phyloP scores from a whole-genome alignment of 1,140 invertebrate species.

The Papilio xuthus region DNA sequence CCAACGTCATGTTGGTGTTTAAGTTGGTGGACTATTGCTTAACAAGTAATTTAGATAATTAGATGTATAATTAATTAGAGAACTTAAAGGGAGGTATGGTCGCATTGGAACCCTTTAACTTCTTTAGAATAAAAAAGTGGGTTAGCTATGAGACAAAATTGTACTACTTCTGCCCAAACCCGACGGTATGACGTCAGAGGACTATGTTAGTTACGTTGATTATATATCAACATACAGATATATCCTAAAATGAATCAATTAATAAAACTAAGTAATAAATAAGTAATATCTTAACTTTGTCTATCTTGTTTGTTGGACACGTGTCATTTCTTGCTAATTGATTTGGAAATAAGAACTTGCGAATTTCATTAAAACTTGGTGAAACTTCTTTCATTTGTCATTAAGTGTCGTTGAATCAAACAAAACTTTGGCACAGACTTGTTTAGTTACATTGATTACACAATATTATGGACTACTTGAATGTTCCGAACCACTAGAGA shows the following conservation, averaged over 20 bases:
- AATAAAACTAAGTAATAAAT: constrained; percentile 17
- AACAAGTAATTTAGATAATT: no score
- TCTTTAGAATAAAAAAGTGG: no score
- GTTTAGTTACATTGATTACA: constrained; percentile 21
- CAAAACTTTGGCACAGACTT: constrained; percentile 9
- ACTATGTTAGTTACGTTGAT: neutral
- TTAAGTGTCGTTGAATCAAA: constrained; percentile 33
- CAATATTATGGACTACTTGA: neutral
- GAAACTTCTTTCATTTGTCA: constrained; percentile 32
- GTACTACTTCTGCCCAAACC: no score
- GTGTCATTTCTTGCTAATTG: constrained; percentile 33
- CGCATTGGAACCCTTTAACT: no score
- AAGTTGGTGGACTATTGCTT: no score
- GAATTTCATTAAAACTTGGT: constrained; percentile 32
- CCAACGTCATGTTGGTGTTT: no score
- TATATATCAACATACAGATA: neutral
- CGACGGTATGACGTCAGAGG: neutral
- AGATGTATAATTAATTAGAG: no score
- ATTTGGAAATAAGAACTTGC: constrained; percentile 26
- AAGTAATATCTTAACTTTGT: constrained; percentile 15
- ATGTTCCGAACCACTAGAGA: neutral
- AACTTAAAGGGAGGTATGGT: no score
- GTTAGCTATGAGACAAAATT: no score
- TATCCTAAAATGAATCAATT: neutral
- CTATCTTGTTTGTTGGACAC: constrained; percentile 20